Evolutionary conservation across 2,113 vertebrate species (phyloP), one percentile per base, ranked within the genome.

Genomic region (Corythornis vintsioides): DNA sequence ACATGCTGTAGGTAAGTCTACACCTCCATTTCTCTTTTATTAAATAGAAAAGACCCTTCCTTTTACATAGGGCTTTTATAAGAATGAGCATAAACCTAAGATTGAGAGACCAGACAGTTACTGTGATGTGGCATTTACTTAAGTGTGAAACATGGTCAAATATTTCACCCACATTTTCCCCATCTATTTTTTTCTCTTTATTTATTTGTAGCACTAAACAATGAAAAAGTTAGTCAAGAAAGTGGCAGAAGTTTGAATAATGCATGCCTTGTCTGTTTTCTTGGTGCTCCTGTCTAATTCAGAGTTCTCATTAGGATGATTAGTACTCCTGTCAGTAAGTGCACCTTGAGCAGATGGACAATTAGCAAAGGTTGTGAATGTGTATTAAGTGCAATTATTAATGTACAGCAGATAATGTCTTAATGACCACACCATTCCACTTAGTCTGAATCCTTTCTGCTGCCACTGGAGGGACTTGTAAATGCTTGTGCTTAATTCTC

Each of bases 81-180:
- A 78, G 26, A 94, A 66, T 13, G 55, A 88, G 42, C 5, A 70
- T 7, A 47, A 11, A 12, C 20, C 47, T 70, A 21, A 88, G 17
- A 56, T 78, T 48, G 86, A 60, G 53, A 91, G 13, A 19, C 64
- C 18, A 5, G 33, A 71, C n/a, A 35, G 40, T 71, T 42, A 65
- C 66, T 28, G 8, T 6, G 3, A 84, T 19, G 11, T 57, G 48
- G 26, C 33, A 78, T 56, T 77, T 26, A 70, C 21, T 48, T 45
- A 87, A 72, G 26, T 0, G 1, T 10, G n/a, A 74, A 86, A 77
- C 14, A 70, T 0, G 0, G 59, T 50, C 67, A 92, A 65, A 31
- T 47, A 48, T 63, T 65, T 66, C 17, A 24, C 9, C 13, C 10
- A 13, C 8, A 47, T 66, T 60, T 63, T 72, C 5, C 7, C 35